A percentile compares a stretch with the other conserved stretches of the same genome.
Conservation (phyloP, 1,140 invertebrate species). For the Euschistus heros region DNA sequence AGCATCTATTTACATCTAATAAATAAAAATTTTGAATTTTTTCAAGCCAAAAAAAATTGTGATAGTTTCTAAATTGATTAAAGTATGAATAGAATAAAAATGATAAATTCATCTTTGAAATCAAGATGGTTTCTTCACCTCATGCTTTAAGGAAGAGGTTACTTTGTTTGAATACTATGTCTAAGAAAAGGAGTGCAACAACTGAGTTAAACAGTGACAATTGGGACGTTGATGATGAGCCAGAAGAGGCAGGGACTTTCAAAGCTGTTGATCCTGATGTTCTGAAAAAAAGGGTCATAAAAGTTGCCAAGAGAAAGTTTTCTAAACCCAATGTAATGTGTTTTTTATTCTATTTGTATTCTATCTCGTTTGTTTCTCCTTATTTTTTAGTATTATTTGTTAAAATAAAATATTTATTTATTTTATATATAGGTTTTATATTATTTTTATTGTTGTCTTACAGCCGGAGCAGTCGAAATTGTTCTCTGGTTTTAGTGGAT, state of each 20-base stretch:
- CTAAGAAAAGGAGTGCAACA: constrained; percentile 59
- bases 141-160: too few species aligned
- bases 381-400: background rate
- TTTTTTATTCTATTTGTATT: constrained; percentile 15
- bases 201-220: constrained; percentile 79
- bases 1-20: too few species aligned
- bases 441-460: background rate
- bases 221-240: constrained; percentile 75
- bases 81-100: too few species aligned
- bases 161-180: constrained; percentile 5
- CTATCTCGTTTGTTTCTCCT: background rate
- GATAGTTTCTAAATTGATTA: too few species aligned
- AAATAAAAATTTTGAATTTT: too few species aligned
- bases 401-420: background rate
- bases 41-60: too few species aligned
- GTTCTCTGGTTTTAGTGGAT: constrained; percentile 46
- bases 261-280: constrained; percentile 54
- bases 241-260: constrained; percentile 65
- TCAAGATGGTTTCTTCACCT: too few species aligned
- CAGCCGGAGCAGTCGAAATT: constrained; percentile 19
- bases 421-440: background rate
- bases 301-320: constrained; percentile 58
- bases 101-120: too few species aligned
- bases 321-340: background rate
- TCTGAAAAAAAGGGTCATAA: constrained; percentile 63